These are phyloP conservation scores for Pachycephus smyrnensis DNA, from an alignment of 2,888 invertebrate genomes.

Conservation along the genomic window DNA sequence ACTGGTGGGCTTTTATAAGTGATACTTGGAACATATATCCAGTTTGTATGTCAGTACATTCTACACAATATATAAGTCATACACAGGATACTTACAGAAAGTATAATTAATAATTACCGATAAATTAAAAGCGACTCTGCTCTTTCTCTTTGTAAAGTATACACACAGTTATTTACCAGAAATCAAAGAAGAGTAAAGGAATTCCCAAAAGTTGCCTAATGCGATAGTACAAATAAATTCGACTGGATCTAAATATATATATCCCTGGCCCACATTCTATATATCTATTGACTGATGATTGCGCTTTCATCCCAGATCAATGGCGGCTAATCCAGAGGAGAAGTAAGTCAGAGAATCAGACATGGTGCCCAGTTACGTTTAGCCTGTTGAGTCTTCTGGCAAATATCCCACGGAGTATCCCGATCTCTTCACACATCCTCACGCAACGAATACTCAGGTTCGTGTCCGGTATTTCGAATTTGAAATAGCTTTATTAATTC, in stretches of 20 bases:
- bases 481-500: background rate
- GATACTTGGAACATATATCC: background rate
- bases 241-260: background rate
- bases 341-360: background rate
- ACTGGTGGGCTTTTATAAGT: background rate
- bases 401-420: background rate
- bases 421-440: background rate
- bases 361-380: background rate
- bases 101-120: background rate
- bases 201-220: background rate
- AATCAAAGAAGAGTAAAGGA: background rate
- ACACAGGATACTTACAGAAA: background rate
- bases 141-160: background rate
- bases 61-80: background rate
- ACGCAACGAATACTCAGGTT: background rate
- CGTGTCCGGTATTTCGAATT: background rate
- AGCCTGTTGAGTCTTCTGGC: background rate
- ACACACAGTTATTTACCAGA: background rate
- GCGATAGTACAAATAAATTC: background rate
- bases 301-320: background rate
- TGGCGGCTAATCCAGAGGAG: background rate
- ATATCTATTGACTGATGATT: background rate
- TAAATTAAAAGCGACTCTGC: background rate
- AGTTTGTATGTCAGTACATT: background rate
- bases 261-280: background rate